Evolutionary conservation across 2,113 vertebrate species (phyloP).

Genomic region (Percopsis transmontana): DNA sequence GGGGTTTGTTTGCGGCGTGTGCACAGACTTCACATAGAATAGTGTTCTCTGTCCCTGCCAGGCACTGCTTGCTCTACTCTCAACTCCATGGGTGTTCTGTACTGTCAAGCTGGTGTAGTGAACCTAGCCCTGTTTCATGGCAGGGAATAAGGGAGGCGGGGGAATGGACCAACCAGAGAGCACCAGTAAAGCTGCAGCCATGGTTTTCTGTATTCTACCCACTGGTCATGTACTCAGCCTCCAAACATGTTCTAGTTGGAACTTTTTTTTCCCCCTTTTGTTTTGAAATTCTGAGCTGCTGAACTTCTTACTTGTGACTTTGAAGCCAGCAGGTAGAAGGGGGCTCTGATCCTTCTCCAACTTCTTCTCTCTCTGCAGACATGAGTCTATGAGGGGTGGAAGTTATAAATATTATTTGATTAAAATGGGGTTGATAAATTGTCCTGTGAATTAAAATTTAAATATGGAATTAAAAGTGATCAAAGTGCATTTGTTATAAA

Average conservation of each 20-base stretch:
- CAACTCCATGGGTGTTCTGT: background rate
- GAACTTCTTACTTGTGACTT: constrained; percentile 68
- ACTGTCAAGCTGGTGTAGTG: constrained; percentile 21
- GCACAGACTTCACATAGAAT: background rate
- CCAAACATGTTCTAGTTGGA: constrained; percentile 44
- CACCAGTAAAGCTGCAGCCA: constrained; percentile 31
- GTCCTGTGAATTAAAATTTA: too few species aligned
- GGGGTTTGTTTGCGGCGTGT: background rate
- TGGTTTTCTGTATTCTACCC: constrained; percentile 40
- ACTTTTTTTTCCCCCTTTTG: constrained; percentile 46
- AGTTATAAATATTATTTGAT: too few species aligned
- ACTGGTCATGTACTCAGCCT: constrained; percentile 30
- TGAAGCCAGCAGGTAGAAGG: constrained; percentile 69
- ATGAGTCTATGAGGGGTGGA: too few species aligned
- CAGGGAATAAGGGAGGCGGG: constrained; percentile 18
- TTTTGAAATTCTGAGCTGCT: constrained; percentile 70
- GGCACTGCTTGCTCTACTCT: background rate
- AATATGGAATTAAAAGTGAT: too few species aligned
- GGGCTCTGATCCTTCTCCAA: constrained; percentile 67
- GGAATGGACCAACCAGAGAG: constrained; percentile 12
- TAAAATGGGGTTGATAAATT: too few species aligned
- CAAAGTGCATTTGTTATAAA: too few species aligned
- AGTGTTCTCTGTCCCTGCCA: background rate
- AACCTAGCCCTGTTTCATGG: constrained; percentile 21
- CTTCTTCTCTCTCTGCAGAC: constrained; percentile 50